These are phyloP conservation scores for Perdita meconis DNA, from an alignment of 2,888 invertebrate genomes.

Conservation along the genomic window DNA sequence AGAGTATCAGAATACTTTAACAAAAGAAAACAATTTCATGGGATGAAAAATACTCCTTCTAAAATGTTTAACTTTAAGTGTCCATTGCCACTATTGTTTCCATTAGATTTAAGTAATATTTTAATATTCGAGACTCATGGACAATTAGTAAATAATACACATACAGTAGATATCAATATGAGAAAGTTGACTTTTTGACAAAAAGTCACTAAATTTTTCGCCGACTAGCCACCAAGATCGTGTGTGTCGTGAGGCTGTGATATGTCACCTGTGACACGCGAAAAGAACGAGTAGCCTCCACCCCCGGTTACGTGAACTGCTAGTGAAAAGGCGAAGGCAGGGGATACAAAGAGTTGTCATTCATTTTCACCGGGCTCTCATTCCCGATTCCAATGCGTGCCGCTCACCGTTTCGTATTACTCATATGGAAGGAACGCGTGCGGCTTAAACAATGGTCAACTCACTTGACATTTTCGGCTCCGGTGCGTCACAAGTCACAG, in stretches of 20 bases:
- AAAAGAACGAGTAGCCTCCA: conserved; percentile 46
- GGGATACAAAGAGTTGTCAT: conserved; percentile 79
- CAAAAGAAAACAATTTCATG: too few species aligned
- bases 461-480: conserved; percentile 44
- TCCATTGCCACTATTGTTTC: too few species aligned
- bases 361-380: conserved; percentile 77
- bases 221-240: conserved; percentile 61
- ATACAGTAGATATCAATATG: too few species aligned
- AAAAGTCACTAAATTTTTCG: too few species aligned
- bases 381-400: conserved; percentile 80
- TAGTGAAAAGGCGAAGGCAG: conserved; percentile 20
- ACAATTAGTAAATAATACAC: too few species aligned
- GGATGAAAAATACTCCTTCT: too few species aligned
- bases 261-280: conserved; percentile 72
- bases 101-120: too few species aligned
- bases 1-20: too few species aligned
- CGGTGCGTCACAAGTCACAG: not conserved
- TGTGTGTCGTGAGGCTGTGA: conserved; percentile 71
- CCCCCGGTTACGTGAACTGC: conserved; percentile 36
- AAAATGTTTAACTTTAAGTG: too few species aligned
- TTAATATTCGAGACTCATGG: too few species aligned
- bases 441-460: conserved; percentile 51
- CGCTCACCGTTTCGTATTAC: conserved; percentile 76
- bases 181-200: too few species aligned
- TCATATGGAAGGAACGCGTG: conserved; percentile 63